Percentiles rank a stretch among this genome's conserved stretches.
Evolutionary conservation across 64 coral and sea anemone species (phyloP).

Genomic region (Montipora efflorescens): DNA sequence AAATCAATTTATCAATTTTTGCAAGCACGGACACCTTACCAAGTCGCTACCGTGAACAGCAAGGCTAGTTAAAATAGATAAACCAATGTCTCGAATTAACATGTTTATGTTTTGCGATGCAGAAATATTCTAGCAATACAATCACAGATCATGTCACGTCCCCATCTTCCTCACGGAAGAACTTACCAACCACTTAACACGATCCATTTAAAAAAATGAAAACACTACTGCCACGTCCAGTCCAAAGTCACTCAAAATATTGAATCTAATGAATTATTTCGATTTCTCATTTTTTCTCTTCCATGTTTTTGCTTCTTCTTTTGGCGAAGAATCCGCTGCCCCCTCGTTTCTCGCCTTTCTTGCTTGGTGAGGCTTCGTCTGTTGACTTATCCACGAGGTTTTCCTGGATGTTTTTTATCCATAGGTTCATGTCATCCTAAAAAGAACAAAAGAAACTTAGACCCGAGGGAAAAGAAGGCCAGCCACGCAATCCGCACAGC

Average conservation of each 20-base stretch:
- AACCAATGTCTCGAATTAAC: background rate
- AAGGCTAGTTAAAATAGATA: background rate
- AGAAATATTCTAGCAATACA: background rate
- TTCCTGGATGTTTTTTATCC: constrained; percentile 85
- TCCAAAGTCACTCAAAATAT: constrained; percentile 11
- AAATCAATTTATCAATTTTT: background rate
- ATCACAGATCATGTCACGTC: background rate
- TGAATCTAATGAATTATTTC: background rate
- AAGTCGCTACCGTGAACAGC: background rate
- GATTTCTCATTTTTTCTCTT: constrained; percentile 23
- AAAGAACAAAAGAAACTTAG: background rate
- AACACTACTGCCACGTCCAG: background rate
- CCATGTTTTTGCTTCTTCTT: constrained; percentile 90
- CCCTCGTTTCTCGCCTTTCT: constrained; percentile 64
- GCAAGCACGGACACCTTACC: background rate
- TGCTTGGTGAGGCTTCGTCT: constrained; percentile 52
- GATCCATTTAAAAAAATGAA: constrained; percentile 33
- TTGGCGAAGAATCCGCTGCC: constrained; percentile 85
- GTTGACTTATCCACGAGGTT: constrained; percentile 7
- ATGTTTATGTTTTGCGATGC: background rate
- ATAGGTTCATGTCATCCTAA: constrained; percentile 88
- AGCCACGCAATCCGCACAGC: too few species aligned
- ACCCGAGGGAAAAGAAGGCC: background rate
- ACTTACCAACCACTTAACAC: background rate
- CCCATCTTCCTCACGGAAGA: background rate